Base-by-base conservation (phyloP, 2,797 vertebrate genomes). In the Myotis vivesi region DNA sequence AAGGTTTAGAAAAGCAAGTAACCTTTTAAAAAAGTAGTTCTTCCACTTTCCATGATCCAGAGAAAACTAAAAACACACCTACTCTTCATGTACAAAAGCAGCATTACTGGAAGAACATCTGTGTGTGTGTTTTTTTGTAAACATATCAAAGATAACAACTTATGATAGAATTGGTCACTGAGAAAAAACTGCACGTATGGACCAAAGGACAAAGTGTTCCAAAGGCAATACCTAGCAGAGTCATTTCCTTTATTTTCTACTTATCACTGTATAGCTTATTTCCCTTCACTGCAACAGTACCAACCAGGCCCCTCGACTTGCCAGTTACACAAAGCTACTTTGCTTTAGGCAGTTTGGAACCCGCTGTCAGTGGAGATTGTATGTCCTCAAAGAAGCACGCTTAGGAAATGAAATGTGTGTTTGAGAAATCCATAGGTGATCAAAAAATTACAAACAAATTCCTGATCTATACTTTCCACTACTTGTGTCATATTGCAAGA, bases 151-250 rank as follows among this genome's bases (percentile, higher is more conserved):
- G 81, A 33, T 25, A 77, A 46, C 59, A 83, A 87, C 59, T 71
- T 89, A 41, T 1, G 55, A 51, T 33, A 79, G 62, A 97, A 85
- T 12, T 87, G 59, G 84, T 95, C 76, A 79, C 88, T 69, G 68
- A 84, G 1, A 59, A 71, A 28, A 95, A 93, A 89, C 20, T 76
- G 23, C 17, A 88, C 92, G 93, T 89, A 93, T n/a, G 53, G 75
- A 76, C 51, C n/a, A 95, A 89, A 46, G 33, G 41, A 95, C 89
- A 87, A 94, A 94, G 91, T 81, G 75, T 94, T 95, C 90, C 83
- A 94, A 83, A 87, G 20, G 38, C 84, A 84, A 89, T 22, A 92
- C 66, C 23, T 72, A 95, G n/a, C 80, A 93, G 23, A 85, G 59
- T 95, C 85, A 93, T 94, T 85, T 81, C 92, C 64, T 95, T 4